These are phyloP conservation scores for Dascyllus trimaculatus DNA, from an alignment of 2,113 vertebrate genomes.

Conservation along the genomic window DNA sequence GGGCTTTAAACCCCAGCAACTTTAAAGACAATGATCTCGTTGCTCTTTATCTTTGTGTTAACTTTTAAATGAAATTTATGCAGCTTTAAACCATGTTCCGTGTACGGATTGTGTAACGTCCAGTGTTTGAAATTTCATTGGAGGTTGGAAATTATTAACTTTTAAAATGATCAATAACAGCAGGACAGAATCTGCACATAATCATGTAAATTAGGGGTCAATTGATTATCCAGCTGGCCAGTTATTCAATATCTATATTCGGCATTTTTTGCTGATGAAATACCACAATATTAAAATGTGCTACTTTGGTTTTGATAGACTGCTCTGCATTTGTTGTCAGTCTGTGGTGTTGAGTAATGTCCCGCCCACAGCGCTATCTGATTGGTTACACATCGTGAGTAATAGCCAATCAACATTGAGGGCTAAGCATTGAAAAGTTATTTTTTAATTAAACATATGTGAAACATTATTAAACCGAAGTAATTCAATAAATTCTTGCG, in stretches of 20 bases:
- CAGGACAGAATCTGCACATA: slow-evolving; percentile 2
- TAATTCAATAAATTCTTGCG: neutral
- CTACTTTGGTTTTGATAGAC: too few relatives aligned
- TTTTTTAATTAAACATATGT: neutral
- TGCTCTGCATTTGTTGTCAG: too few relatives aligned
- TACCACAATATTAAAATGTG: too few relatives aligned
- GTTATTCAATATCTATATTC: too few relatives aligned
- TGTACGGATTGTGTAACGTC: neutral
- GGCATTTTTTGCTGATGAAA: too few relatives aligned
- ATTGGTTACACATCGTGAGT: too few relatives aligned
- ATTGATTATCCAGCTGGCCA: too few relatives aligned
- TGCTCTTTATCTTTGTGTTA: neutral
- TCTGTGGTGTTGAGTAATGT: too few relatives aligned
- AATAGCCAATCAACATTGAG: too few relatives aligned
- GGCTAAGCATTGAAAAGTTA: too few relatives aligned
- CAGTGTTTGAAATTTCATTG: neutral
- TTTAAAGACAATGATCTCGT: neutral
- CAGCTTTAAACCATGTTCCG: neutral
- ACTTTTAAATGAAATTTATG: neutral
- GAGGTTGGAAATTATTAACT: slow-evolving; percentile 5
- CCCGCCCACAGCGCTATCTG: too few relatives aligned
- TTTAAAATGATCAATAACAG: slow-evolving; percentile 25
- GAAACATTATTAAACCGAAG: neutral
- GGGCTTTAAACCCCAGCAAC: neutral
- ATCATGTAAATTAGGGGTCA: neutral